Evolutionary conservation across 92 coral and sea anemone genomes (phyloP), one percentile per base, ranked within the genome.

Genomic region (Siderastrea radians): DNA sequence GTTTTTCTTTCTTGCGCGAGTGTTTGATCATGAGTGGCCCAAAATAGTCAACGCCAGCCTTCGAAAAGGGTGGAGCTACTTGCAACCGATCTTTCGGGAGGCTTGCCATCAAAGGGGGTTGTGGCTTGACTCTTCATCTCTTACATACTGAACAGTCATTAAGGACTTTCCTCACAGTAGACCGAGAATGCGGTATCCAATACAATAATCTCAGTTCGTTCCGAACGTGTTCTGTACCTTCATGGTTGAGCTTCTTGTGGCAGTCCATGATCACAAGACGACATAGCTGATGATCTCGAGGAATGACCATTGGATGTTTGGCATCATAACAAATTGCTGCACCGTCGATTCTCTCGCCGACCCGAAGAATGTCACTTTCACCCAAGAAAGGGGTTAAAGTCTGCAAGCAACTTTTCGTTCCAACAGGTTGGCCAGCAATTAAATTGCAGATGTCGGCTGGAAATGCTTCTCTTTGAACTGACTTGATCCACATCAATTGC

Each of bases 1-100:
- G 89, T 62, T 82, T 82, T 38, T 81, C 63, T 48, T 75, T 83
- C 79, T 82, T 88, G 47, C 87, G 55, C 6, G 62, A 61, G 47
- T 57, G 45, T 78, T 83, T 83, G 65, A 83, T 88, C 68, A 52
- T 59, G 43, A 81, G 17, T 4, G 92, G 88, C 15, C 92, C 92
- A 68, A 89, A 89, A 47, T 89, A 88, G 78, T 88, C 92, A 1
- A 88, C 84, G 1, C 92, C 88, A 70, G 81, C 91, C 45, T 81
- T 88, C 12, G 81, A 1, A 50, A 88, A 88, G 1, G 91, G 81
- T 58, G 87, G 81, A n/a, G 87, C 80, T 13, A 78, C 61, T 78
- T 49, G 75, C 53, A 88, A 71, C 12, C 92, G 92, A 64, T 88
- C 88, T 12, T 70, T 61, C 14, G 88, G 88, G 52, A 82, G 77